Percentiles rank a stretch among this genome's conserved stretches.
Conservation (phyloP, 2,888 invertebrate species). For the Flexamia atlantica region DNA sequence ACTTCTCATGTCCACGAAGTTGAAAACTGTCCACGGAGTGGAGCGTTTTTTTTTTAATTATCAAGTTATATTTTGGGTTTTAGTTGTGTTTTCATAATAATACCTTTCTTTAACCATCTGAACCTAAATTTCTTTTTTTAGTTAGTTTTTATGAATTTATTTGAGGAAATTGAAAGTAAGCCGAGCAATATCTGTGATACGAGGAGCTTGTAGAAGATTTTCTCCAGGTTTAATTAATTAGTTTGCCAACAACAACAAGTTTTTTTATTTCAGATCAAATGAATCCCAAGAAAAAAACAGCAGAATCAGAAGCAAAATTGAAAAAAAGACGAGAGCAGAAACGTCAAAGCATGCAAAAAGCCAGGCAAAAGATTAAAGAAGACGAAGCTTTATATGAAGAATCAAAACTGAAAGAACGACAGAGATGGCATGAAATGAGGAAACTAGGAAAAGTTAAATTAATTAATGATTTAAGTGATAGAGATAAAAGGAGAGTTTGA, state of each 20-base stretch:
- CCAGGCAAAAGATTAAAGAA: constrained; percentile 28
- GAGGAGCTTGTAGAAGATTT: background rate
- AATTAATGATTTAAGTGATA: constrained; percentile 7
- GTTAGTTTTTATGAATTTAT: background rate
- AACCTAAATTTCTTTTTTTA: background rate
- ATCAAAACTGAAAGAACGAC: constrained; percentile 24
- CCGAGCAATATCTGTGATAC: background rate
- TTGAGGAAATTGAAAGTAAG: background rate
- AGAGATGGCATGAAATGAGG: constrained; percentile 35
- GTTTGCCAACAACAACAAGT: background rate
- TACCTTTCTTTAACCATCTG: background rate
- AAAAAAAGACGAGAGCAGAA: constrained; percentile 58
- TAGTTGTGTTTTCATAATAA: background rate
- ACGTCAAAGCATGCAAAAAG: constrained; percentile 44
- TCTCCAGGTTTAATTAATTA: background rate
- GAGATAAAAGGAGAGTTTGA: constrained; percentile 11
- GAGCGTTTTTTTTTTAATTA: constrained; percentile 4
- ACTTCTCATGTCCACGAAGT: constrained; percentile 43
- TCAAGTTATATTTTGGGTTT: constrained; percentile 1
- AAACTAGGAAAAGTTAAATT: constrained; percentile 18
- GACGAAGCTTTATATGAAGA: constrained; percentile 25
- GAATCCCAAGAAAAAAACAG: constrained; percentile 32
- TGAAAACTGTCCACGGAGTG: constrained; percentile 42
- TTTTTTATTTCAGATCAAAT: constrained; percentile 10
- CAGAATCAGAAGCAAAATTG: constrained; percentile 42